phyloP scores from a whole-genome alignment of 2,113 vertebrate genomes.

The Myxocyprinus asiaticus region DNA sequence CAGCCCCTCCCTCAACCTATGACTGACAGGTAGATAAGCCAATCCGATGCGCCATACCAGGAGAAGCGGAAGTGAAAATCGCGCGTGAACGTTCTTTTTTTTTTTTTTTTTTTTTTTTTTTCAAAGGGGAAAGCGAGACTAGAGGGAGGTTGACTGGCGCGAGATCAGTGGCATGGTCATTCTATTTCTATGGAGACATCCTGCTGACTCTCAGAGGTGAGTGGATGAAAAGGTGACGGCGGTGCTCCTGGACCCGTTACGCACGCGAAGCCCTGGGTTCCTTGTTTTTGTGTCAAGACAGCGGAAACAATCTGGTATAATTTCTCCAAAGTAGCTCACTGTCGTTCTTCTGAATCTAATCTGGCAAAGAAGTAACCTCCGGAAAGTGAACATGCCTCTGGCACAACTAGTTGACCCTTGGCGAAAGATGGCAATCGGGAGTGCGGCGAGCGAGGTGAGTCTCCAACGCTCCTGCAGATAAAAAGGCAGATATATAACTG shows the following conservation, averaged over 20 bases:
- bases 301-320: not conserved
- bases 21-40: slow-evolving; percentile 70
- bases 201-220: slow-evolving; percentile 11
- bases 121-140: slow-evolving; percentile 35
- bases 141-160: slow-evolving; percentile 18
- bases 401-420: slow-evolving; percentile 94
- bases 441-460: slow-evolving; percentile 79
- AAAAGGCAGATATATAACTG: no score
- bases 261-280: not conserved
- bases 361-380: not conserved
- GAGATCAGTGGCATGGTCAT: slow-evolving; percentile 24
- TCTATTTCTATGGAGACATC: slow-evolving; percentile 48
- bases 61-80: slow-evolving; percentile 70
- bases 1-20: slow-evolving; percentile 44
- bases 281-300: slow-evolving; percentile 19
- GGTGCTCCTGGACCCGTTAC: slow-evolving; percentile 41
- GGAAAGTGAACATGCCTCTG: slow-evolving; percentile 84
- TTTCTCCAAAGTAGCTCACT: slow-evolving; percentile 30
- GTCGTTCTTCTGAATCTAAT: not conserved
- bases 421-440: slow-evolving; percentile 91
- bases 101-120: not conserved
- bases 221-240: slow-evolving; percentile 36
- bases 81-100: slow-evolving; percentile 42
- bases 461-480: not conserved
- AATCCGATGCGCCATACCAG: slow-evolving; percentile 74